phyloP scores from a whole-genome alignment of 64 coral and sea anemone species.

The Dendrophyllia cribrosa region DNA sequence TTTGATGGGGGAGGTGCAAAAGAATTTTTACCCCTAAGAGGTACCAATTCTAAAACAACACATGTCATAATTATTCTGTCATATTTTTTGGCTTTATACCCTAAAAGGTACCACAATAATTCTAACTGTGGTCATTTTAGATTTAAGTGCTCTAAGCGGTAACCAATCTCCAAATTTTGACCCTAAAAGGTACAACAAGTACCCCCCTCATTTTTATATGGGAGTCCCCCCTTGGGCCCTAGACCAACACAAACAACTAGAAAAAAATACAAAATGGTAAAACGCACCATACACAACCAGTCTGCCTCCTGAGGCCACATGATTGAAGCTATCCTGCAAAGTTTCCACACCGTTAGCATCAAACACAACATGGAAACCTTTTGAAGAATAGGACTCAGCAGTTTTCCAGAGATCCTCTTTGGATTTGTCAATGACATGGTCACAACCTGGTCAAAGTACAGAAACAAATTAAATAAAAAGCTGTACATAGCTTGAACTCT shows the following conservation, averaged over 20 bases:
- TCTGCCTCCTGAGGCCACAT: conserved; percentile 86
- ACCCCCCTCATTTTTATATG: too few species aligned
- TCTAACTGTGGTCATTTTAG: too few species aligned
- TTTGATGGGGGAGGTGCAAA: too few species aligned
- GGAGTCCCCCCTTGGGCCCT: too few species aligned
- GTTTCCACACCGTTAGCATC: conserved; percentile 98
- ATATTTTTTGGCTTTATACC: too few species aligned
- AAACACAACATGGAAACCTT: conserved; percentile 90
- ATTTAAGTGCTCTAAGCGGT: too few species aligned
- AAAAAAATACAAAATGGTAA: background rate
- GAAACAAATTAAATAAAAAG: background rate
- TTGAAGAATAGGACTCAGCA: conserved; percentile 46
- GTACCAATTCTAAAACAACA: too few species aligned
- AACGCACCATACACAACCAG: conserved; percentile 92
- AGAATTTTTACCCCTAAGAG: too few species aligned
- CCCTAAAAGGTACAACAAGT: too few species aligned
- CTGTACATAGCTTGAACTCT: background rate
- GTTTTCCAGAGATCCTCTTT: conserved; percentile 86
- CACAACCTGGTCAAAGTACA: conserved; percentile 73
- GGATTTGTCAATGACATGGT: conserved; percentile 98
- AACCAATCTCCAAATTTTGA: too few species aligned
- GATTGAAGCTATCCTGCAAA: conserved; percentile 81
- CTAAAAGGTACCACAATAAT: too few species aligned
- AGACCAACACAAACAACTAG: background rate
- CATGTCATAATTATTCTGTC: too few species aligned